Conservation (phyloP, 2,888 invertebrate genomes). For the Mesorhabditis belari region DNA sequence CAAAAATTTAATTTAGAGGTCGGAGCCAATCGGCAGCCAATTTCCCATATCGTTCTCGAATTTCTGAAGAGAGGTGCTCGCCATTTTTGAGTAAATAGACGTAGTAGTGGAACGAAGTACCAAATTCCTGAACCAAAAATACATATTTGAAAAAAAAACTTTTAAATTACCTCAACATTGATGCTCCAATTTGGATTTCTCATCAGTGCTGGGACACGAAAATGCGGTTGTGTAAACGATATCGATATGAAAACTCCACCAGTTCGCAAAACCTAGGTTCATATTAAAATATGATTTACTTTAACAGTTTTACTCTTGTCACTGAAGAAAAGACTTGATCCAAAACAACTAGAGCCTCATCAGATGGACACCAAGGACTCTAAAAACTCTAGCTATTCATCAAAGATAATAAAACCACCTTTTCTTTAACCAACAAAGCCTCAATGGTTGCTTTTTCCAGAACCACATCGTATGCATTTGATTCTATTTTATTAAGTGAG, state of each 20-base stretch:
- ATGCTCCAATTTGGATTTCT: constrained; percentile 28
- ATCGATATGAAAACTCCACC: constrained; percentile 42
- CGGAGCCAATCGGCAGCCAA: background rate
- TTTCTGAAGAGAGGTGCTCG: background rate
- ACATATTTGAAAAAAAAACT: background rate
- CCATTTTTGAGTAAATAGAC: constrained; percentile 33
- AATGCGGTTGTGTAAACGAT: constrained; percentile 58
- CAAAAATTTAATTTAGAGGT: no score
- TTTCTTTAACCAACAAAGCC: constrained; percentile 54
- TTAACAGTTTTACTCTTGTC: constrained; percentile 43
- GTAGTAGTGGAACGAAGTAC: constrained; percentile 38
- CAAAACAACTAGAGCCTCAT: constrained; percentile 24
- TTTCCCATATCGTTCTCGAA: background rate
- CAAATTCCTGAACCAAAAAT: constrained; percentile 38
- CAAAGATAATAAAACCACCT: constrained; percentile 8
- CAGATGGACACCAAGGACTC: constrained; percentile 39
- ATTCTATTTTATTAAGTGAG: constrained; percentile 41
- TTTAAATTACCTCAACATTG: no score
- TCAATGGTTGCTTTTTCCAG: constrained; percentile 59
- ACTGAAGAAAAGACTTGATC: constrained; percentile 50
- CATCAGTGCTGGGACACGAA: constrained; percentile 51
- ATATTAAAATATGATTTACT: constrained; percentile 54
- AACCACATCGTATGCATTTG: constrained; percentile 55
- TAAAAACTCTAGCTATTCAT: constrained; percentile 5
- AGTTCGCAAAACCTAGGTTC: constrained; percentile 1